phyloP scores from a whole-genome alignment of 2,888 invertebrate species.

The Sinohyriopsis cumingii region DNA sequence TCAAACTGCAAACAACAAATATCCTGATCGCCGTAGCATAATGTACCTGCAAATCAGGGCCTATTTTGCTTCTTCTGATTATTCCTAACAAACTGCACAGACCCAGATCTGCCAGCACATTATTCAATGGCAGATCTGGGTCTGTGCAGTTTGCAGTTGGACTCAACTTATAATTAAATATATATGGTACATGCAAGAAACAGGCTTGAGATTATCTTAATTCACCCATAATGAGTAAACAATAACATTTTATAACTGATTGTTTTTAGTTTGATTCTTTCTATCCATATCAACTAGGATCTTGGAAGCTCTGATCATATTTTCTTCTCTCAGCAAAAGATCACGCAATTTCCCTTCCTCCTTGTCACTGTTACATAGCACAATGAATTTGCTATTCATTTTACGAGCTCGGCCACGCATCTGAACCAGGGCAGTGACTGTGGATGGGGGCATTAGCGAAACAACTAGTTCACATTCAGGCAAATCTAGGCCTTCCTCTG shows the following conservation, averaged over 20 bases:
- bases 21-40: too few relatives aligned
- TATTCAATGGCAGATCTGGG: too few relatives aligned
- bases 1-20: too few relatives aligned
- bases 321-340: conserved; percentile 51
- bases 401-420: conserved; percentile 66
- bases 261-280: conserved; percentile 2
- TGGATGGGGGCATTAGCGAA: conserved; percentile 62
- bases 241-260: not conserved
- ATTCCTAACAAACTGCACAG: too few relatives aligned
- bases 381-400: conserved; percentile 59
- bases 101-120: too few relatives aligned
- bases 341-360: conserved; percentile 50
- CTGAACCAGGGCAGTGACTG: conserved; percentile 64
- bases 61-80: too few relatives aligned
- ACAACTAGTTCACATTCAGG: conserved; percentile 65
- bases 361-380: conserved; percentile 56
- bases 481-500: conserved; percentile 67
- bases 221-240: too few relatives aligned
- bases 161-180: too few relatives aligned
- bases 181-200: too few relatives aligned
- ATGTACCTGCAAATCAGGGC: too few relatives aligned
- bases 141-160: too few relatives aligned
- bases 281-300: conserved; percentile 23
- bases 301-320: conserved; percentile 58
- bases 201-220: too few relatives aligned